These are phyloP conservation scores for Pogoniulus pusillus DNA, from an alignment of 2,797 vertebrate species.

Conservation along the genomic window DNA sequence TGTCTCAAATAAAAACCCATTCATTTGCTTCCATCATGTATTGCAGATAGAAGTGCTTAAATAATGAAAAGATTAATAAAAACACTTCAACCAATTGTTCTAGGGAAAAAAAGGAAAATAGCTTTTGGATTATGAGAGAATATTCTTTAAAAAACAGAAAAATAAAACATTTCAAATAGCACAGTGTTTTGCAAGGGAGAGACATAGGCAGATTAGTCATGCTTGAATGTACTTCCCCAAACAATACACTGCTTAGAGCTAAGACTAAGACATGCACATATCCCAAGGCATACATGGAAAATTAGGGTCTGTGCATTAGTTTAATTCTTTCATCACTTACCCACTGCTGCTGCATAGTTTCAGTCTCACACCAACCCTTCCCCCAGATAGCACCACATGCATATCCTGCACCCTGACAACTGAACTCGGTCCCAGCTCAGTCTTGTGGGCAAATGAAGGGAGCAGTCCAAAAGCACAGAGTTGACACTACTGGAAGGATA, in stretches of 20 bases:
- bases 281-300: neutral
- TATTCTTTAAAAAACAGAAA: constrained; percentile 8
- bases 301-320: neutral
- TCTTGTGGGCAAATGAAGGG: neutral
- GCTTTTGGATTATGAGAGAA: constrained; percentile 26
- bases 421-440: neutral
- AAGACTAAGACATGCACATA: neutral
- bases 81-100: constrained; percentile 36
- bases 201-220: constrained; percentile 20
- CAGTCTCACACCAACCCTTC: neutral
- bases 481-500: neutral
- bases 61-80: constrained; percentile 61
- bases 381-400: neutral
- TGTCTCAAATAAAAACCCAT: constrained; percentile 63
- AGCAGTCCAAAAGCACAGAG: neutral
- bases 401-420: neutral
- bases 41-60: constrained; percentile 57
- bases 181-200: constrained; percentile 9
- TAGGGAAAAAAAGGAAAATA: constrained; percentile 22
- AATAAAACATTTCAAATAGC: constrained; percentile 12
- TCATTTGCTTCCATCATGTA: constrained; percentile 68
- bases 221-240: constrained; percentile 8
- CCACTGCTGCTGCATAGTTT: neutral
- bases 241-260: constrained; percentile 5
- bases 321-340: constrained; percentile 15